phyloP scores from a whole-genome alignment of 2,797 vertebrate species.

The Channallabes apus region DNA sequence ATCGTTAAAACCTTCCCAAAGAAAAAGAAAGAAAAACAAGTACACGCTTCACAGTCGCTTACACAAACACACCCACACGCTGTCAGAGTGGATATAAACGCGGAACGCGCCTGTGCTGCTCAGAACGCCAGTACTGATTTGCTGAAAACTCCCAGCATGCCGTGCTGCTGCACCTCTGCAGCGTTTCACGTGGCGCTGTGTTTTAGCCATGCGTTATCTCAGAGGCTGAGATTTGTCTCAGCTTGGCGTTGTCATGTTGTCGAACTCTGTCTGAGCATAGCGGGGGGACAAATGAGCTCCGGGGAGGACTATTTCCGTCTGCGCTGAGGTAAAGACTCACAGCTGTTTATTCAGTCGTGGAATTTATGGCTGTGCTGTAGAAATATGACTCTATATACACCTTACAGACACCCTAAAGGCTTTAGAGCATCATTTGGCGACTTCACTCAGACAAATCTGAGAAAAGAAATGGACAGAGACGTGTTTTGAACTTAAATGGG shows the following conservation, averaged over 20 bases:
- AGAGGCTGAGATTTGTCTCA: neutral
- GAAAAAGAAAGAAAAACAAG: neutral
- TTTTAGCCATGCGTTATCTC: neutral
- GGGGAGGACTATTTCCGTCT: neutral
- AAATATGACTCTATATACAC: neutral
- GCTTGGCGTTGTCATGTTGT: neutral
- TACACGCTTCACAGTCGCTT: neutral
- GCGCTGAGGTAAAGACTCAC: neutral
- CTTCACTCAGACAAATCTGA: neutral
- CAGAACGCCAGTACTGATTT: neutral
- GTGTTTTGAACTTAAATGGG: neutral
- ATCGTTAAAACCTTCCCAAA: neutral
- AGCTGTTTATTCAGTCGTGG: neutral
- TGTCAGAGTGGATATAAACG: neutral
- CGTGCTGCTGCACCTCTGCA: neutral
- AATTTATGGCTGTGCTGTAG: neutral
- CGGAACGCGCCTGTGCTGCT: neutral
- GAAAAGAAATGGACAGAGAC: neutral
- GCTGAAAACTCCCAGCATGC: conserved; percentile 19
- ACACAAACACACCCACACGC: conserved; percentile 4
- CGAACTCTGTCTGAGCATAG: neutral
- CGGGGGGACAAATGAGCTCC: conserved; percentile 6
- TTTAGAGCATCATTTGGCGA: neutral
- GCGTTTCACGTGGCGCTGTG: neutral
- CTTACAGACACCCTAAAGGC: conserved; percentile 4